Conservation (phyloP, 2,113 vertebrate species). For the Monarcha castaneiventris region DNA sequence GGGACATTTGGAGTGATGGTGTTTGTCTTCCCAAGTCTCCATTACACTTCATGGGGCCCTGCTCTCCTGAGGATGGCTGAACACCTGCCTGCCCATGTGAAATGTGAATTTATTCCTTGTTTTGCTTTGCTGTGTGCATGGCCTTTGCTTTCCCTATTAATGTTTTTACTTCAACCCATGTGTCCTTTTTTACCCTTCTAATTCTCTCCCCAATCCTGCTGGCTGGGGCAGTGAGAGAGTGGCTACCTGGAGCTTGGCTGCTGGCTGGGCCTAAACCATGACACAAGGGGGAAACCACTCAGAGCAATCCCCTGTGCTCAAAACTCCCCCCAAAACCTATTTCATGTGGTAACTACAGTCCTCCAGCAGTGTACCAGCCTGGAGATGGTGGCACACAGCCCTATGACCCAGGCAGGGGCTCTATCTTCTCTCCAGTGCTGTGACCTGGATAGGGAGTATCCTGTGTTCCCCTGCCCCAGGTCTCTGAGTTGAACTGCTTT, state of each 20-base stretch:
- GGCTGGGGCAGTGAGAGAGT: background rate
- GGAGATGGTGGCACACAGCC: background rate
- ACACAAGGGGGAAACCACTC: background rate
- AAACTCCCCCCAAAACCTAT: background rate
- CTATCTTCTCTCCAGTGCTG: background rate
- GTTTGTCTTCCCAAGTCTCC: background rate
- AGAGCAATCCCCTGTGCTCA: background rate
- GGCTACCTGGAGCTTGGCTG: background rate
- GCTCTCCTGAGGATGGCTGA: background rate
- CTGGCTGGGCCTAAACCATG: background rate
- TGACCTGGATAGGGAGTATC: background rate
- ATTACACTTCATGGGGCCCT: background rate
- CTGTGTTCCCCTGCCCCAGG: fast-evolving
- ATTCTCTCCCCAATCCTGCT: no score
- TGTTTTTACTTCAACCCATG: fast-evolving
- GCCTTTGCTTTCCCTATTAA: background rate
- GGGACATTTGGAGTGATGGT: fast-evolving
- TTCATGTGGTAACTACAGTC: fast-evolving
- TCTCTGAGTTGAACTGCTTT: background rate
- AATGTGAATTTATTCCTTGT: background rate
- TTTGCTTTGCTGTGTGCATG: background rate
- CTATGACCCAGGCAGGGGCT: background rate
- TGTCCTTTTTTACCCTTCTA: background rate
- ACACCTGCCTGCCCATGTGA: background rate
- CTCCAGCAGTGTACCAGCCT: background rate